phyloP scores from a whole-genome alignment of 2,888 invertebrate species.

The Parnassius orleans region DNA sequence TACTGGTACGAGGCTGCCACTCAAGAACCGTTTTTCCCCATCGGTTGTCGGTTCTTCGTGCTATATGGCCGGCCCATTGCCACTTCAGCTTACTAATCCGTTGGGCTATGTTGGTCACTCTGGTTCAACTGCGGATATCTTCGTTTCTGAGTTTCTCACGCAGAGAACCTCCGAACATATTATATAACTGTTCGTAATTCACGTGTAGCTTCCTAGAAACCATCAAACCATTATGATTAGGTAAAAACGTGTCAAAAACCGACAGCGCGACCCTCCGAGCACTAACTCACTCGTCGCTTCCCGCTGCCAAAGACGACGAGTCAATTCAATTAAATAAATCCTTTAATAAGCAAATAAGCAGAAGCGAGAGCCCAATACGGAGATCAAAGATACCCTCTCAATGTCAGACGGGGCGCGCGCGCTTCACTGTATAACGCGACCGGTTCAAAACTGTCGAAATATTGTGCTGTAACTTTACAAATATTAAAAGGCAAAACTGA shows the following conservation, averaged over 20 bases:
- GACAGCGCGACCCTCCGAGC: background rate
- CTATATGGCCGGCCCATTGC: too few species aligned
- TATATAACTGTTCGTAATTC: too few species aligned
- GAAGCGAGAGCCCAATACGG: conserved; percentile 36
- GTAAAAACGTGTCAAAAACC: conserved; percentile 5
- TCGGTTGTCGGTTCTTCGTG: too few species aligned
- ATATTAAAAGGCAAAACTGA: too few species aligned
- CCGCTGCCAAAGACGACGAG: conserved; percentile 34
- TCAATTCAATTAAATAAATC: conserved; percentile 56
- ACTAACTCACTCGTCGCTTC: conserved; percentile 33
- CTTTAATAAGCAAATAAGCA: conserved; percentile 64
- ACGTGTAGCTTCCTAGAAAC: background rate
- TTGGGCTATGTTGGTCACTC: too few species aligned
- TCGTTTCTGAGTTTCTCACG: too few species aligned
- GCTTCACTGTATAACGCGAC: conserved; percentile 3
- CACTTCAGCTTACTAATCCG: too few species aligned
- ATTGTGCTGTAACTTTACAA: too few species aligned
- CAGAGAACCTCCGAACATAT: too few species aligned
- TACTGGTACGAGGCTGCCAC: too few species aligned
- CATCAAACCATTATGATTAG: conserved; percentile 6
- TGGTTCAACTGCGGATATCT: too few species aligned
- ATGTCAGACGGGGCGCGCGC: conserved; percentile 27
- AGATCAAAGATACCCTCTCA: conserved; percentile 33
- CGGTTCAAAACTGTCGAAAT: background rate
- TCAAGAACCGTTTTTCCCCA: too few species aligned